Conservation (phyloP, 1,140 invertebrate species). For the Formica selysi region DNA sequence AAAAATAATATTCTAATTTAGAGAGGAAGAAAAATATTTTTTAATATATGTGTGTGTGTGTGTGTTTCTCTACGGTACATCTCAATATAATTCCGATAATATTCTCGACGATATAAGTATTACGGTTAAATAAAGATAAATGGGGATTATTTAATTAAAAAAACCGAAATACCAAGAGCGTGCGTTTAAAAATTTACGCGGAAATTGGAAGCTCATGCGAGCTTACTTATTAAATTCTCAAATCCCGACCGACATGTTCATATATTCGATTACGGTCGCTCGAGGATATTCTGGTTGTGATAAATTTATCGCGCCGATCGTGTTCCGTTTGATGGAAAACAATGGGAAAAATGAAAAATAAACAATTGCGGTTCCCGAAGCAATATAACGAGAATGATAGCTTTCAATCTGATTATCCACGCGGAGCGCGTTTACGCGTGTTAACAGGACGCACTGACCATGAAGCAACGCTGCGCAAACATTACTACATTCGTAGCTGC, state of each 20-base stretch:
- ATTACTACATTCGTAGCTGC: background rate
- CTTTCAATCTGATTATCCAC: slow-evolving; percentile 37
- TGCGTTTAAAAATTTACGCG: background rate
- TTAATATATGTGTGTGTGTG: background rate
- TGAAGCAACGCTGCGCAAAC: background rate
- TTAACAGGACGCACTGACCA: slow-evolving; percentile 26
- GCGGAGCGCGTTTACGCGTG: background rate
- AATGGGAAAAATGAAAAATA: slow-evolving; percentile 46
- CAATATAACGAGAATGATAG: slow-evolving; percentile 23
- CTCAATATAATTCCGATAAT: no score
- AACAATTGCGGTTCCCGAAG: slow-evolving; percentile 14
- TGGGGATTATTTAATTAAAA: no score
- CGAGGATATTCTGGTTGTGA: slow-evolving; percentile 16
- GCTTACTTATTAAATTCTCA: slow-evolving; percentile 18
- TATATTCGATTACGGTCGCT: slow-evolving; percentile 38
- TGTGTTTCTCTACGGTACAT: no score
- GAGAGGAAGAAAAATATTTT: background rate
- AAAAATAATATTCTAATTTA: background rate
- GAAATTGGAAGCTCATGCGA: background rate
- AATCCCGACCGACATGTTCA: slow-evolving; percentile 8
- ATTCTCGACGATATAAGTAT: no score
- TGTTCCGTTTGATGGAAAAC: slow-evolving; percentile 23
- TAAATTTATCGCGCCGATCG: slow-evolving; percentile 20
- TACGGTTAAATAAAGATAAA: no score
- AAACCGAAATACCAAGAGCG: no score